Evolutionary conservation across 1,140 invertebrate species (phyloP), one percentile per base, ranked within the genome.

Genomic region (Muscidifurax raptorellus): DNA sequence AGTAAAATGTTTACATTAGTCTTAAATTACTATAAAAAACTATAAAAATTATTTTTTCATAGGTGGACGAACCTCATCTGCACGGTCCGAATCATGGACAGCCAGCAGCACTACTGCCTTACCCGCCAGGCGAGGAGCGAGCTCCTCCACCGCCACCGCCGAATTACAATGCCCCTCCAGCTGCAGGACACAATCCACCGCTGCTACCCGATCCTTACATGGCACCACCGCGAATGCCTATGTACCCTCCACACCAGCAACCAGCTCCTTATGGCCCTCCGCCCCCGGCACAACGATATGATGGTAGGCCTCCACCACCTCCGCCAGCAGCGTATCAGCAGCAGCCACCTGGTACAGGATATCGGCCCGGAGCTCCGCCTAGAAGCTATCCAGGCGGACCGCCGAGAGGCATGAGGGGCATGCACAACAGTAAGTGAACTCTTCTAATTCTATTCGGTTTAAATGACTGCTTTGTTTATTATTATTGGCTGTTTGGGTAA

Each of bases 11-110:
- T 59, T 22, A 59, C n/a, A 6, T 7, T 7, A n/a, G 15, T n/a
- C 2, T n/a, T 59, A n/a, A 59, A n/a, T n/a, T n/a, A 59, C 9
- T 1, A 59, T 2, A 40, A 22, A 22, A 59, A 59, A 18, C 52
- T 59, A 74, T 67, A 10, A 72, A 74, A 44, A 32, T 81, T 76
- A 52, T 76, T 66, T 82, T 72, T 66, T 84, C 88, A 28, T 22
- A 93, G 92, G 90, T 93, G 28, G 92, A 93, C 59, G 92, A 93
- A 71, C 92, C 92, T 15, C 92, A 93, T 86, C 85, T 93, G 32
- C 92, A 93, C 85, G 78, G 88, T 13, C 84, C 90, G 30, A 64
- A 86, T 36, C 86, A 89, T 7, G 87, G 86, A 10, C 92, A 93
- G 52, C 15, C 52, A 77, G 89, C 90, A 47, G 90, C 91, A 0